Conservation (phyloP, 2,888 invertebrate species). For the Eucriotettix oculatus region DNA sequence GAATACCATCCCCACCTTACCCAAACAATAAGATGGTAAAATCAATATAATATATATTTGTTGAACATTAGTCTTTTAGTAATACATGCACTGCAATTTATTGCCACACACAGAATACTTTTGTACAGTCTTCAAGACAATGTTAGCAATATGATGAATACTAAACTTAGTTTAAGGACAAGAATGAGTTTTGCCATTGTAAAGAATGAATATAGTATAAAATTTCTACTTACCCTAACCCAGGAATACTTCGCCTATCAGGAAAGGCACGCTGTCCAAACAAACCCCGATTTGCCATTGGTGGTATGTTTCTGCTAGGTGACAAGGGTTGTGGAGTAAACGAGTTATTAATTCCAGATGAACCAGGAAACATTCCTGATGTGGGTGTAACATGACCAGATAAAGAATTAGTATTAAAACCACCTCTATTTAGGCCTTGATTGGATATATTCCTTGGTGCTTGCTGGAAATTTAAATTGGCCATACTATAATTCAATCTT, state of each 20-base stretch:
- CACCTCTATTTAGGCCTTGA: conserved; percentile 46
- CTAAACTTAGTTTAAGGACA: no score
- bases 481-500: conserved; percentile 49
- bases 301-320: conserved; percentile 25
- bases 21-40: no score
- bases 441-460: conserved; percentile 75
- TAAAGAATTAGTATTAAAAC: conserved; percentile 46
- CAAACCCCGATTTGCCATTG: conserved; percentile 42
- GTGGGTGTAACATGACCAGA: conserved; percentile 63
- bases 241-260: conserved; percentile 52
- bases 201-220: no score
- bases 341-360: conserved; percentile 23
- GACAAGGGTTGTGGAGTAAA: conserved; percentile 22
- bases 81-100: no score
- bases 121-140: no score
- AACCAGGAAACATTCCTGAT: conserved; percentile 42
- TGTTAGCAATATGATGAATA: no score
- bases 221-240: conserved; percentile 21
- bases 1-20: no score
- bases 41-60: no score
- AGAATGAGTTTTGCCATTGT: no score
- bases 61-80: no score
- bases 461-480: conserved; percentile 83
- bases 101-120: no score
- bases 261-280: conserved; percentile 69